phyloP scores from a whole-genome alignment of 1,140 invertebrate species.

The Rhizoglyphus robini region DNA sequence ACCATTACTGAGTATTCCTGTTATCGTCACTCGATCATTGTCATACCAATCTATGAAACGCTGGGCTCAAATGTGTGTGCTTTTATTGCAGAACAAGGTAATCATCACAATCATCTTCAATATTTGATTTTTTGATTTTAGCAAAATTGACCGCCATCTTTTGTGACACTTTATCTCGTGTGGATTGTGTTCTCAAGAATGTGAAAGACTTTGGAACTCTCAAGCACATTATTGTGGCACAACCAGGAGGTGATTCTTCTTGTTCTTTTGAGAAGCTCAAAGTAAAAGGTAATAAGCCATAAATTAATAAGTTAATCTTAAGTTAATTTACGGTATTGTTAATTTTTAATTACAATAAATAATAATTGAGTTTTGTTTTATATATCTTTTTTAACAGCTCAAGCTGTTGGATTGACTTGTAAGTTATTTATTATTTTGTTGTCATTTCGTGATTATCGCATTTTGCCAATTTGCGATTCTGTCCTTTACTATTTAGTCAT shows the following conservation, averaged over 20 bases:
- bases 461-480: too few species aligned
- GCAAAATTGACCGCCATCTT: conserved; percentile 13
- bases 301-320: too few species aligned
- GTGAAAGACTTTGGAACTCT: conserved; percentile 8
- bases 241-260: background rate
- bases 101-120: conserved; percentile 23
- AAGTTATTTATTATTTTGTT: too few species aligned
- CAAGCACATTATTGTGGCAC: conserved; percentile 17
- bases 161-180: conserved; percentile 15
- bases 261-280: background rate
- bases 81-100: conserved; percentile 87
- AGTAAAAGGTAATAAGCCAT: too few species aligned
- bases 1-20: conserved; percentile 59
- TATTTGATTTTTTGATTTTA: background rate
- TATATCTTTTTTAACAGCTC: background rate
- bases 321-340: background rate
- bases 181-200: conserved; percentile 12
- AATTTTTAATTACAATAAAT: background rate
- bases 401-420: background rate
- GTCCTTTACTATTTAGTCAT: too few species aligned
- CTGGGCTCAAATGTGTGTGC: conserved; percentile 84
- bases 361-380: background rate
- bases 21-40: conserved; percentile 45
- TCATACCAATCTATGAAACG: conserved; percentile 21
- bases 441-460: too few species aligned